phyloP scores from a whole-genome alignment of 1,140 invertebrate species.

The Euwallacea fornicatus region DNA sequence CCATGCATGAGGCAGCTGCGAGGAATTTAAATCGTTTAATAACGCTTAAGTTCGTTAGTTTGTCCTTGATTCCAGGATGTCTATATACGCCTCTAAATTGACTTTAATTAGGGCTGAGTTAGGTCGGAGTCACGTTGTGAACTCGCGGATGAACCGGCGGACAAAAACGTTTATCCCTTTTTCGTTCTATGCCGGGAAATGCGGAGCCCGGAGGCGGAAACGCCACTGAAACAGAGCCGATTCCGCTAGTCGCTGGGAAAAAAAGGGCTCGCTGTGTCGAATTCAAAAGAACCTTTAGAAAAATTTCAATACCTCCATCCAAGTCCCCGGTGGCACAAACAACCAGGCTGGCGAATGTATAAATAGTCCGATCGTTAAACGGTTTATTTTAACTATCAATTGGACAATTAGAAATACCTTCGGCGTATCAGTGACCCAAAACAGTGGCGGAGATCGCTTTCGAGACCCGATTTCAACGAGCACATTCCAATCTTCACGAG shows the following conservation, averaged over 20 bases:
- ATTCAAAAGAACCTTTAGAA: neutral
- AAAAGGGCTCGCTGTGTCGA: neutral
- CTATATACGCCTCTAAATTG: conserved; percentile 2
- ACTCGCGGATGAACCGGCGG: too few species aligned
- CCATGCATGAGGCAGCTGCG: neutral
- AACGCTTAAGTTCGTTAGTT: neutral
- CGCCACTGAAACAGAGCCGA: neutral
- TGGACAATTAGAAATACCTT: conserved; percentile 15
- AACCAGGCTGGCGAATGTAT: conserved; percentile 10
- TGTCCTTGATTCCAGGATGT: neutral
- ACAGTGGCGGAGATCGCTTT: neutral
- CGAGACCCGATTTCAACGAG: neutral
- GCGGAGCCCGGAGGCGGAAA: too few species aligned
- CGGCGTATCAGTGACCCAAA: neutral
- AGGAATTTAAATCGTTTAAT: conserved; percentile 4
- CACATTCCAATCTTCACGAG: conserved; percentile 12
- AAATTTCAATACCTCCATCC: too few species aligned
- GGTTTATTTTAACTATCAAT: conserved; percentile 11
- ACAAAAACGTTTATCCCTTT: too few species aligned
- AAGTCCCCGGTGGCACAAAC: neutral
- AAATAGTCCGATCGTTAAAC: conserved; percentile 13
- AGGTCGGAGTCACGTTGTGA: too few species aligned
- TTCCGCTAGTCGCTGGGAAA: neutral
- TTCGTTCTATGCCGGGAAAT: too few species aligned
- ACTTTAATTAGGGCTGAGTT: neutral